Conservation (phyloP, 2,113 vertebrate species). For the Grus americana region DNA sequence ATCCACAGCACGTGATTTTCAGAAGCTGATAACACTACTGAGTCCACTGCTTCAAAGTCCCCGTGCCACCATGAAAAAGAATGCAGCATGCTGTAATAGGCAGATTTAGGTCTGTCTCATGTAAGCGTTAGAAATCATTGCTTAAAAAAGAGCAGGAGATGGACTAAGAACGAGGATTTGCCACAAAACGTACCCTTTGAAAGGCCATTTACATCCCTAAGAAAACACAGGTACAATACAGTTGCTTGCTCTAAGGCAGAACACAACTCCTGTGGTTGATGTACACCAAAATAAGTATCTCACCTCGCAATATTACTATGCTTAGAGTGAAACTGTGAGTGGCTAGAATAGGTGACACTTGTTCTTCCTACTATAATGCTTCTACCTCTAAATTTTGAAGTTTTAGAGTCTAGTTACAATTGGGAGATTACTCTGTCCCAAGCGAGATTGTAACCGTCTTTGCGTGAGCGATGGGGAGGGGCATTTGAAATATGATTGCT, state of each 20-base stretch:
- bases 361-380: neutral
- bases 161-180: neutral
- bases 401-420: neutral
- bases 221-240: no score
- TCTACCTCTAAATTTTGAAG: neutral
- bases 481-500: neutral
- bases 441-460: neutral
- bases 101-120: neutral
- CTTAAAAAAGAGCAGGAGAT: neutral
- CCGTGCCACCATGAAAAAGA: neutral
- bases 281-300: neutral
- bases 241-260: neutral
- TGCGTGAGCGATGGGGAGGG: neutral
- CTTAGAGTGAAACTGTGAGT: neutral
- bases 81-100: neutral
- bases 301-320: neutral
- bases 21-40: neutral
- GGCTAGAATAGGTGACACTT: accelerated
- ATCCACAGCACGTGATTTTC: neutral
- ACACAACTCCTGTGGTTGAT: neutral
- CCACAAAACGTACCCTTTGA: neutral
- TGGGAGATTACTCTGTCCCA: neutral
- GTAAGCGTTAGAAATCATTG: neutral
- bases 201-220: neutral
- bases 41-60: neutral